These are phyloP conservation scores for Microtus obscurus DNA, from an alignment of 2,797 vertebrate genomes.

Conservation along the genomic window DNA sequence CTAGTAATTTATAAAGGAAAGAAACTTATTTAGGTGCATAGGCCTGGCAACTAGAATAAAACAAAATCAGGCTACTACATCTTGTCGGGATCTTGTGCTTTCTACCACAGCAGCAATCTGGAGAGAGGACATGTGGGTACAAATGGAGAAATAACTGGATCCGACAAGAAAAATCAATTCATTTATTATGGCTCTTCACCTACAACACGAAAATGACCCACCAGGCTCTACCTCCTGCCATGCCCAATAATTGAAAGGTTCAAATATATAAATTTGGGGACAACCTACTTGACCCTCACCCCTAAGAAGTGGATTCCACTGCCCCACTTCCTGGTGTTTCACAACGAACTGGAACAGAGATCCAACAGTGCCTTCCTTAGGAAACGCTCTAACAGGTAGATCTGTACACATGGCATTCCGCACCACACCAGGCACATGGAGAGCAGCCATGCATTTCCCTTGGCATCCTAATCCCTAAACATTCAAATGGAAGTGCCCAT, in stretches of 20 bases:
- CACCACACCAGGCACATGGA: background rate
- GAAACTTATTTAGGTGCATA: background rate
- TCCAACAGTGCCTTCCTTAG: background rate
- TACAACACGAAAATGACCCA: background rate
- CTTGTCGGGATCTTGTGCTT: background rate
- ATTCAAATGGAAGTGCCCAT: constrained; percentile 3
- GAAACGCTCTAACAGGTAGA: background rate
- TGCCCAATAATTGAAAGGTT: background rate
- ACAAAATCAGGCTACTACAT: background rate
- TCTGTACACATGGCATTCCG: background rate
- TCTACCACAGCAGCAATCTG: background rate
- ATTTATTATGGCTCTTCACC: background rate
- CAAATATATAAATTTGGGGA: background rate
- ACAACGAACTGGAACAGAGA: background rate
- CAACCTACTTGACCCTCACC: background rate
- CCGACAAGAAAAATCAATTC: background rate
- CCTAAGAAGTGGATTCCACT: background rate
- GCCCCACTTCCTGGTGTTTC: background rate
- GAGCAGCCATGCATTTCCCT: background rate
- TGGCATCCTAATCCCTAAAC: background rate
- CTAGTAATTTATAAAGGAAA: background rate
- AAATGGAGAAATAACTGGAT: background rate
- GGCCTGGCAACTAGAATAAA: background rate
- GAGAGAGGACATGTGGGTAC: background rate
- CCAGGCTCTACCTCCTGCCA: background rate